Conservation (phyloP, 92 coral and sea anemone genomes). For the Epizoanthus ramosus region DNA sequence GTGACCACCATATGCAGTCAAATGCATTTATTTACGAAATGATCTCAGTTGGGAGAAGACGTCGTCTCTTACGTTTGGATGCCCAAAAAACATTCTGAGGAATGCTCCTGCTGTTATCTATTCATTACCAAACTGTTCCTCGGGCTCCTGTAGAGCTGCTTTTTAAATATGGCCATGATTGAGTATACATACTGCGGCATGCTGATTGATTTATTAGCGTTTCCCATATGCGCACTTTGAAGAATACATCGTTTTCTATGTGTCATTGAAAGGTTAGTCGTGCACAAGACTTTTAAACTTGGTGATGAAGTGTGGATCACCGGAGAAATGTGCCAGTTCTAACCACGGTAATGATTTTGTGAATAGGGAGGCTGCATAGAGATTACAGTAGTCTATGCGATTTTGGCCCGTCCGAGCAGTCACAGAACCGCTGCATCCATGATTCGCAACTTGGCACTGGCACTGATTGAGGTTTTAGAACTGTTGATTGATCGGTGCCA, state of each 20-base stretch:
- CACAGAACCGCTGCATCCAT: constrained; percentile 27
- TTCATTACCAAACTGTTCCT: constrained; percentile 63
- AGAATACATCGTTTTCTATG: too few species aligned
- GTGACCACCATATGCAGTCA: constrained; percentile 59
- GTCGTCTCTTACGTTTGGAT: constrained; percentile 34
- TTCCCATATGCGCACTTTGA: too few species aligned
- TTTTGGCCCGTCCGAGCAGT: background rate
- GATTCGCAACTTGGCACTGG: background rate
- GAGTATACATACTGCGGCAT: constrained; percentile 48
- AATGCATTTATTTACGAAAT: constrained; percentile 55
- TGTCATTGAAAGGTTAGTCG: too few species aligned
- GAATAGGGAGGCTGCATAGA: constrained; percentile 41
- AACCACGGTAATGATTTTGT: constrained; percentile 60
- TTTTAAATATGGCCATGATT: constrained; percentile 52
- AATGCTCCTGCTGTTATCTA: constrained; percentile 45
- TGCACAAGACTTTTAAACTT: too few species aligned
- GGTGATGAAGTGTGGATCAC: too few species aligned
- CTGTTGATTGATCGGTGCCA: background rate
- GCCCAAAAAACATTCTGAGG: constrained; percentile 51
- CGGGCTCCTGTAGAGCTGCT: constrained; percentile 55
- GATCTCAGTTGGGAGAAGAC: too few species aligned
- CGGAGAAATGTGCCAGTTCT: too few species aligned
- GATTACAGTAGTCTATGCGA: constrained; percentile 39
- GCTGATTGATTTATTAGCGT: too few species aligned
- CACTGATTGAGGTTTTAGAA: background rate